Evolutionary conservation across 2,113 vertebrate species (phyloP).

Genomic region (Phocoena sinus): DNA sequence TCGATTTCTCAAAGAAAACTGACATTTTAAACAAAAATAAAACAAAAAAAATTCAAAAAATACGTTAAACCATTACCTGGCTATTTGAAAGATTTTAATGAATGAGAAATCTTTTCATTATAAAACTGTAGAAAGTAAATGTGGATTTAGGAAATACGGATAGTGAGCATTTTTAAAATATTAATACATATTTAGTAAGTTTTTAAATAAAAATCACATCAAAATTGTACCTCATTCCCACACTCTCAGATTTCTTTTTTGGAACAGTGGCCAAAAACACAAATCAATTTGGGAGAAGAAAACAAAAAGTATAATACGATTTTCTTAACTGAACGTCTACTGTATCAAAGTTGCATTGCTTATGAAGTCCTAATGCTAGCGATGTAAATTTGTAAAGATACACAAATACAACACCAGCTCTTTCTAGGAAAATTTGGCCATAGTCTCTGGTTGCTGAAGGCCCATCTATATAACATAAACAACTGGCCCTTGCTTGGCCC

Average conservation of each 20-base stretch:
- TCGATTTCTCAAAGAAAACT: neutral
- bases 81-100: slow-evolving; percentile 19
- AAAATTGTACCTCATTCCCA: neutral
- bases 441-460: neutral
- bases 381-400: neutral
- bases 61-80: neutral
- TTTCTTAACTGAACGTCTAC: slow-evolving; percentile 13
- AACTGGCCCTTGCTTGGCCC: too few species aligned
- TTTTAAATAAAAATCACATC: slow-evolving; percentile 3
- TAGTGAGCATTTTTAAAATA: neutral
- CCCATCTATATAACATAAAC: neutral
- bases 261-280: neutral
- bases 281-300: neutral
- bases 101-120: neutral
- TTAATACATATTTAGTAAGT: neutral
- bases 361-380: neutral
- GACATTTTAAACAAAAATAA: slow-evolving; percentile 28
- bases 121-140: neutral
- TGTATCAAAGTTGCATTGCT: neutral
- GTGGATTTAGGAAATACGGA: neutral
- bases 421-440: neutral
- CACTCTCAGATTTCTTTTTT: neutral
- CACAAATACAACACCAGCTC: neutral
- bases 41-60: neutral
- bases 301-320: neutral